Conservation (phyloP, 2,797 vertebrate genomes). For the Miichthys miiuy region DNA sequence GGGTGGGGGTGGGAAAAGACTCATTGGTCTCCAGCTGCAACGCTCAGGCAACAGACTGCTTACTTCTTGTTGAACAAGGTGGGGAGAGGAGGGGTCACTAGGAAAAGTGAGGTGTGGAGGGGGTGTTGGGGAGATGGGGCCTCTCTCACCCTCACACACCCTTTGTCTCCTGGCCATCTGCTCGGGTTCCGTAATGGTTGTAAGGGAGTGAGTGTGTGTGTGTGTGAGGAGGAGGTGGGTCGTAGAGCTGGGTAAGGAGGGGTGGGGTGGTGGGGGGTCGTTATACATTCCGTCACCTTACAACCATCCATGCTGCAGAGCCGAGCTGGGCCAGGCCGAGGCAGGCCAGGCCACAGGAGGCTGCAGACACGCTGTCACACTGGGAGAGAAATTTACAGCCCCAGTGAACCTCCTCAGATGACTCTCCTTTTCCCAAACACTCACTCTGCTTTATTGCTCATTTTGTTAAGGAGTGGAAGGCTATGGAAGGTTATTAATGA, state of each 20-base stretch:
- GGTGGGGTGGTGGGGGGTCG: background rate
- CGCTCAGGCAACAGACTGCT: conserved; percentile 33
- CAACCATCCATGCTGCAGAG: conserved; percentile 39
- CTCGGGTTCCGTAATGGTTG: conserved; percentile 67
- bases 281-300: conserved; percentile 74
- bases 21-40: conserved; percentile 51
- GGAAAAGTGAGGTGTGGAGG: conserved; percentile 26
- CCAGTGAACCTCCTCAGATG: conserved; percentile 45
- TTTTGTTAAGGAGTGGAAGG: conserved; percentile 38
- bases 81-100: conserved; percentile 4
- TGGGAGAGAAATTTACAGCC: conserved; percentile 49
- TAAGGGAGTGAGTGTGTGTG: conserved; percentile 22
- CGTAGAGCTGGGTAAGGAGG: background rate
- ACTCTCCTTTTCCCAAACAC: conserved; percentile 56
- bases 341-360: conserved; percentile 44
- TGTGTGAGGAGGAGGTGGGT: conserved; percentile 13
- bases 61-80: conserved; percentile 33
- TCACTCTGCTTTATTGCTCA: conserved; percentile 59
- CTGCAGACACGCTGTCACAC: conserved; percentile 41
- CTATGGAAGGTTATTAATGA: conserved; percentile 27
- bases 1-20: background rate
- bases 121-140: conserved; percentile 18
- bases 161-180: conserved; percentile 79
- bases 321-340: conserved; percentile 19
- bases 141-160: conserved; percentile 66